Percentiles rank a stretch among this genome's conserved stretches.
Evolutionary conservation across 2,797 vertebrate species (phyloP).

Genomic region (Lycodopsis pacificus): DNA sequence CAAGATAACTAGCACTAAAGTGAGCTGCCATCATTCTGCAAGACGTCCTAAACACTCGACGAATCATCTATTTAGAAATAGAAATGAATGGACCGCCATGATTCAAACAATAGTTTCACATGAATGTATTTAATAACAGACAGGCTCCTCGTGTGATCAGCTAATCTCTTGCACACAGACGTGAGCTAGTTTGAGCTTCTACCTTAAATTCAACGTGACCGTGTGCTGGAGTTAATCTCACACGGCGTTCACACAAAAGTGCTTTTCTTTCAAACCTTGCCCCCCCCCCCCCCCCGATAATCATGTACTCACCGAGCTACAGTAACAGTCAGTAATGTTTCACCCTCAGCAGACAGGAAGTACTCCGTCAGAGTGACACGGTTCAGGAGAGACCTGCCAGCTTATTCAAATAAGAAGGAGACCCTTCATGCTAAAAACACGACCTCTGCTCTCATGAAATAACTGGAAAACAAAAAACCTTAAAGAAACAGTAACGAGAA

Average conservation of each 20-base stretch:
- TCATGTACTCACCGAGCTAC: not conserved
- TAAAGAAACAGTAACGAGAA: too few species aligned
- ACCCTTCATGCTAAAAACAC: not conserved
- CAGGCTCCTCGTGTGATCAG: too few species aligned
- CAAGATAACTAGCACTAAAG: not conserved
- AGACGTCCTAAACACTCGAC: not conserved
- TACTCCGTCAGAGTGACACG: not conserved
- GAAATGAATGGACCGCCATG: too few species aligned
- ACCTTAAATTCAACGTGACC: not conserved
- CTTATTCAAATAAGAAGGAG: not conserved
- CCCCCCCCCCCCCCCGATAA: not conserved
- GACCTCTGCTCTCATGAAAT: not conserved
- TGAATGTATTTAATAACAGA: too few species aligned
- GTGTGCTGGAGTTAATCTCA: slow-evolving; percentile 6
- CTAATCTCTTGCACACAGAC: not conserved
- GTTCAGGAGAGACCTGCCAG: not conserved
- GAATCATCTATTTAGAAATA: not conserved
- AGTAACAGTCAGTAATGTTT: not conserved
- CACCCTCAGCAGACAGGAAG: slow-evolving; percentile 16
- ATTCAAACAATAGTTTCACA: too few species aligned
- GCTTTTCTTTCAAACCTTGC: not conserved
- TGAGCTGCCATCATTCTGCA: not conserved
- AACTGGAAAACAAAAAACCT: not conserved
- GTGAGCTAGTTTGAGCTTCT: not conserved
- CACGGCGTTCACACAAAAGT: not conserved